A percentile compares a stretch with the other conserved stretches of the same genome.
These are phyloP conservation scores for Acanthurus lineatus DNA, from an alignment of 2,797 vertebrate species.

Conservation along the genomic window DNA sequence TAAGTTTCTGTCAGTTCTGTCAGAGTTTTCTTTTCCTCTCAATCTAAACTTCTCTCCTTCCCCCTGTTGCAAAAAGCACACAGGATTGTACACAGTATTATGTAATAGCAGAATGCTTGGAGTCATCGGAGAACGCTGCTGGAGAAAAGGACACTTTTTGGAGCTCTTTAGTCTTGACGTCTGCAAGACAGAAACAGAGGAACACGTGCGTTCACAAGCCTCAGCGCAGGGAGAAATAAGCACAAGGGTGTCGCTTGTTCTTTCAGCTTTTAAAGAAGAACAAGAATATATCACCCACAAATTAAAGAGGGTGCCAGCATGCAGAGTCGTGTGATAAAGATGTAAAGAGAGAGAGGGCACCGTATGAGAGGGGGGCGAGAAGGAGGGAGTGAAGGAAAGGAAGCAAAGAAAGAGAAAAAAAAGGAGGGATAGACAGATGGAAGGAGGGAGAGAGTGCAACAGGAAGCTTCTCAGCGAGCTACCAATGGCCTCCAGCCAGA, in stretches of 20 bases:
- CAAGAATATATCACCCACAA: neutral
- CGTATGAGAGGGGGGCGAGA: neutral
- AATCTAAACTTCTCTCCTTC: constrained; percentile 19
- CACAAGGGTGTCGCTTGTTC: neutral
- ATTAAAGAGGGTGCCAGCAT: constrained; percentile 8
- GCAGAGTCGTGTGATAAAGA: constrained; percentile 6
- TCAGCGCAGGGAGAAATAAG: neutral
- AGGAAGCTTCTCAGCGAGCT: constrained; percentile 83
- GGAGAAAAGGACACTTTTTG: constrained; percentile 56
- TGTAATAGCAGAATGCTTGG: constrained; percentile 65
- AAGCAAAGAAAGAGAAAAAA: constrained; percentile 25
- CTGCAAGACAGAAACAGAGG: constrained; percentile 32
- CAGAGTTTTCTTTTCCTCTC: constrained; percentile 13
- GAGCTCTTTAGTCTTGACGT: constrained; percentile 36
- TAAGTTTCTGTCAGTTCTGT: neutral
- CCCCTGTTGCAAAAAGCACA: constrained; percentile 24
- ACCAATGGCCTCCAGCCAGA: constrained; percentile 81
- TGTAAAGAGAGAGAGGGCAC: constrained; percentile 4
- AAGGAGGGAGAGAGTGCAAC: constrained; percentile 72
- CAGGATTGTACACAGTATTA: constrained; percentile 60
- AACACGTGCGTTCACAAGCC: constrained; percentile 28
- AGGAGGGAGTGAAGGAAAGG: constrained; percentile 13
- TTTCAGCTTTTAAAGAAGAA: constrained; percentile 1
- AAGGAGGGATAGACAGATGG: constrained; percentile 44
- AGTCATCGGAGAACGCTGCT: constrained; percentile 50